Percentiles rank a stretch among this genome's conserved stretches.
Conservation (phyloP, 2,113 vertebrate genomes). For the Cyanistes caeruleus region DNA sequence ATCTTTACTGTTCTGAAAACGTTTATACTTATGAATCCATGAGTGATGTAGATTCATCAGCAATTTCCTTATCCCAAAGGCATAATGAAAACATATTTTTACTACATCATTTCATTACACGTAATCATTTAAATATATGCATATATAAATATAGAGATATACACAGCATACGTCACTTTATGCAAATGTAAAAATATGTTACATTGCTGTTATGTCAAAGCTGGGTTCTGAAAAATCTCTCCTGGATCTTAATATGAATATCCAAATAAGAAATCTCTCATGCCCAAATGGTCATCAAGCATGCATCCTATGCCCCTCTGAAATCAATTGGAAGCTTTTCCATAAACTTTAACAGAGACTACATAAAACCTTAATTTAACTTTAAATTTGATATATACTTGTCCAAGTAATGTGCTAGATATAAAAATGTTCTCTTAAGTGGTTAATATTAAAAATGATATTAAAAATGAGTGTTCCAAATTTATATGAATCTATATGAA, state of each 20-base stretch:
- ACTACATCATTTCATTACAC: neutral
- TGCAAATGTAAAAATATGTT: neutral
- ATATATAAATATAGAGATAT: accelerated
- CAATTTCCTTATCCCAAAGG: neutral
- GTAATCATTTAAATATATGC: neutral
- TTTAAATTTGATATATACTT: neutral
- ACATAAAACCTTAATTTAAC: neutral
- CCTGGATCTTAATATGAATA: neutral
- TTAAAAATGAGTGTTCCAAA: neutral
- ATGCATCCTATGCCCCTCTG: neutral
- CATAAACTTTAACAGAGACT: neutral
- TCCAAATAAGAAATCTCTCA: neutral
- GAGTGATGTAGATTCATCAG: neutral
- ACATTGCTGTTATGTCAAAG: neutral
- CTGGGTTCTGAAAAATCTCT: neutral
- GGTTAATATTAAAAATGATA: neutral
- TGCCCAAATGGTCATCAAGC: neutral
- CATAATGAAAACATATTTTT: neutral
- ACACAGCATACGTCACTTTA: neutral
- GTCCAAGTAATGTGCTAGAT: neutral
- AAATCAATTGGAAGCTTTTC: neutral
- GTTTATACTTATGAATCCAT: neutral
- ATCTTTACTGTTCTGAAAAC: neutral
- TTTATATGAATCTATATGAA: neutral
- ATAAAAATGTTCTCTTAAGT: neutral